A percentile compares a stretch with the other conserved stretches of the same genome.
Conservation (phyloP, 2,888 invertebrate species). For the Neuroscelio doddi region DNA sequence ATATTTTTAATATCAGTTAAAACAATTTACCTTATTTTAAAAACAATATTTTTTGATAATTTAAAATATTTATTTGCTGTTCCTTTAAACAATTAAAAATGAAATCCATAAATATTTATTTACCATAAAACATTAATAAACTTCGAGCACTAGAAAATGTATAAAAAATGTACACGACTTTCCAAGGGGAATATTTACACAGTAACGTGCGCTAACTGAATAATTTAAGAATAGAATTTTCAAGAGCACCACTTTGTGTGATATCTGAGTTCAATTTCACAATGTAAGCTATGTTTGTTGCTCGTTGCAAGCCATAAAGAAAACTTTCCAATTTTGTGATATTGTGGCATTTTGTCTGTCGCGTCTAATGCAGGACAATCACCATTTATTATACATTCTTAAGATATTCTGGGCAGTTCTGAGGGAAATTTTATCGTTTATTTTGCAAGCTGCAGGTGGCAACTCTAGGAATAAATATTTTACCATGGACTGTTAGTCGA, state of each 20-base stretch:
- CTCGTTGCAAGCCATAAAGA: conserved; percentile 6
- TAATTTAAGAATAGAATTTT: too few relatives aligned
- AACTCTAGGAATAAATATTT: conserved; percentile 56
- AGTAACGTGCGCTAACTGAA: too few relatives aligned
- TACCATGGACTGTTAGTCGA: conserved; percentile 77
- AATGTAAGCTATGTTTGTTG: conserved; percentile 9
- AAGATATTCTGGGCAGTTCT: conserved; percentile 10
- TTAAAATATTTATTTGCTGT: too few relatives aligned
- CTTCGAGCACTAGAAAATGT: too few relatives aligned
- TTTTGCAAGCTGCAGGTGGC: conserved; percentile 7
- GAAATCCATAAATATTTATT: too few relatives aligned
- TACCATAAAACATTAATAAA: too few relatives aligned
- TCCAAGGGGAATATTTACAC: too few relatives aligned
- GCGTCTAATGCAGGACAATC: not conserved
- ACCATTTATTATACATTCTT: conserved; percentile 21
- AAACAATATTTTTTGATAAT: too few relatives aligned
- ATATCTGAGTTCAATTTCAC: not conserved
- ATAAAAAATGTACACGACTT: too few relatives aligned
- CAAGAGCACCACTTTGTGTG: not conserved
- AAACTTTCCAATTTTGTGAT: conserved; percentile 31
- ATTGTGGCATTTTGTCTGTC: conserved; percentile 12
- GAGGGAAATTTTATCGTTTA: conserved; percentile 35
- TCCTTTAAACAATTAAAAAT: too few relatives aligned
- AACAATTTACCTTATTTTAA: too few relatives aligned
- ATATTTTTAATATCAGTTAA: too few relatives aligned